Base-by-base conservation (phyloP, 1,140 invertebrate species). In the Bacillus rossius region DNA sequence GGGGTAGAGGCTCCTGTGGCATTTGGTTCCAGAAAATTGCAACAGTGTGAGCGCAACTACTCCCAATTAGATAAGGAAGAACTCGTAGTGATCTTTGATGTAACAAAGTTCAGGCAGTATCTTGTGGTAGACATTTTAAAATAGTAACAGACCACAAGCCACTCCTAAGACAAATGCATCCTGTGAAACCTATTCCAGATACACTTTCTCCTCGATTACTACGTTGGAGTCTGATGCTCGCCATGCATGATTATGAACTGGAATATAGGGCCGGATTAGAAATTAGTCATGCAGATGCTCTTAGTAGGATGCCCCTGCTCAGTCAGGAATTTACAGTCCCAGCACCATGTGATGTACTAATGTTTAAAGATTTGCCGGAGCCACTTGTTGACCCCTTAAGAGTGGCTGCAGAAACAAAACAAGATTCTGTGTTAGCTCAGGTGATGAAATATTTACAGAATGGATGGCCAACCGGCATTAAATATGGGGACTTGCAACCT, bases 131-230 rank as follows among this genome's bases (percentile, higher is more conserved):
- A n/a, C n/a, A n/a, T n/a, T n/a, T n/a, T n/a, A n/a, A n/a, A n/a
- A n/a, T n/a, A n/a, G n/a, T n/a, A n/a, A n/a, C n/a, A 25, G 75
- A 76, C 57, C 71, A 77, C 41, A 67, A 73, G 59, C 69, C 73
- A 3, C 55, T 76, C 17, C 17, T 65, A 34, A 57, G 54, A 22
- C 66, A 72, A 14, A 65, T 72, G 14, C 37, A 62, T 7, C 60
- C 65, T 13, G 48, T 25, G 3, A 61, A 60, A 34, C 60, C 50
- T 20, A 50, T 68, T 8, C 67, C 71, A 22, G 40, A 61, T 48
- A 40, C 73, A 55, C 61, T 71, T 41, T 58, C 68, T 16, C 60
- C 55, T 8, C 50, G 65, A 37, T 38, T 67, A 4, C 26, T 57
- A 52, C 47, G 57, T 4, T 66, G 64, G 51, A 59, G 47, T 16